phyloP scores from a whole-genome alignment of 1,140 invertebrate species.

The Dryas iulia region DNA sequence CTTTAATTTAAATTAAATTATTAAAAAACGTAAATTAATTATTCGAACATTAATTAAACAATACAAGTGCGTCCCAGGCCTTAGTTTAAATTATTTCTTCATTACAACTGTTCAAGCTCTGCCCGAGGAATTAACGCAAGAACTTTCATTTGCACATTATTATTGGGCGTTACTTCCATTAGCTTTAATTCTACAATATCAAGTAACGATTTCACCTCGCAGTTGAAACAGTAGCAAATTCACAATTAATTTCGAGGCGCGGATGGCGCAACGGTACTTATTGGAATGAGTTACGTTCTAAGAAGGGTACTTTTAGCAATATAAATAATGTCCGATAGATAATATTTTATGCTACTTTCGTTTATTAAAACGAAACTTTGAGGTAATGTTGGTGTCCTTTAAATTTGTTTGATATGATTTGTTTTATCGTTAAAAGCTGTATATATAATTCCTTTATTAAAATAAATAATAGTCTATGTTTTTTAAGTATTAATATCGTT shows the following conservation, averaged over 20 bases:
- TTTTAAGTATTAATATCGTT: no score
- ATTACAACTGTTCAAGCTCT: not conserved
- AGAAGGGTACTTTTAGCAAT: not conserved
- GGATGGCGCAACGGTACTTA: slow-evolving; percentile 30
- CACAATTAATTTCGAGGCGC: slow-evolving; percentile 40
- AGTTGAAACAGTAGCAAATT: slow-evolving; percentile 42
- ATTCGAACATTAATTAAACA: not conserved
- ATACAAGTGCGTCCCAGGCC: not conserved
- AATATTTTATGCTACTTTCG: not conserved
- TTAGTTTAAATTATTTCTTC: not conserved
- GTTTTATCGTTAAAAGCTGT: no score
- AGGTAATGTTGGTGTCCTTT: no score
- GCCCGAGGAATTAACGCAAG: not conserved
- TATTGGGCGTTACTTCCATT: slow-evolving; percentile 4
- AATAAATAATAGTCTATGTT: no score
- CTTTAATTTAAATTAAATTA: not conserved
- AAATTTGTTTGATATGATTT: no score
- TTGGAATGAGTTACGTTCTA: slow-evolving; percentile 27
- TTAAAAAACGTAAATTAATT: not conserved
- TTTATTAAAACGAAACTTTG: not conserved
- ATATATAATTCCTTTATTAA: no score
- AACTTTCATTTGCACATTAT: slow-evolving; percentile 2
- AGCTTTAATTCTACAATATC: slow-evolving; percentile 35
- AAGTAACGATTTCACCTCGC: slow-evolving; percentile 41
- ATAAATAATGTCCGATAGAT: not conserved